phyloP scores from a whole-genome alignment of 2,888 invertebrate genomes.

The Antitype chi region DNA sequence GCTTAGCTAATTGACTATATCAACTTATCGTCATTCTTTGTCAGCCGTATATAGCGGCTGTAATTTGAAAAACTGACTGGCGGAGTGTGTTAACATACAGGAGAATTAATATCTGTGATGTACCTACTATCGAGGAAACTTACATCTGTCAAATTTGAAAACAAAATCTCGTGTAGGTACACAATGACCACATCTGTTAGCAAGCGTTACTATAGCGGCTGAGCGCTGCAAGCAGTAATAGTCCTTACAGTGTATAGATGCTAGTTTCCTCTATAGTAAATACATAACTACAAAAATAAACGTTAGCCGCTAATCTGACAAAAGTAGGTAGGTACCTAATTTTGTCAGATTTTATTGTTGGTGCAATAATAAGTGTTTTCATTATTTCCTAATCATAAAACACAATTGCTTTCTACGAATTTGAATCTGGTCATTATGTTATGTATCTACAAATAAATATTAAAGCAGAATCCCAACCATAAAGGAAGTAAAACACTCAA shows the following conservation, averaged over 20 bases:
- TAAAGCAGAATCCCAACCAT: conserved; percentile 12
- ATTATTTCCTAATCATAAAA: neutral
- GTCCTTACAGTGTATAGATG: no score
- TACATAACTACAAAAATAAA: no score
- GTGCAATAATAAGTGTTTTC: neutral
- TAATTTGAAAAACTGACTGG: neutral
- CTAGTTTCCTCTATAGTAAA: no score
- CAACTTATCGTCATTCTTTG: neutral
- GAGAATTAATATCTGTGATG: no score
- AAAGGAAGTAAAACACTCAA: conserved; percentile 55
- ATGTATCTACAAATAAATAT: conserved; percentile 18
- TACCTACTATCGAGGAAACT: no score
- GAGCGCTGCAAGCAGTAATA: no score
- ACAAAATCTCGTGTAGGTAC: no score
- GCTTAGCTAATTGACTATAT: neutral
- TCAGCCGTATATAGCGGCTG: neutral
- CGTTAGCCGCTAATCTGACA: no score
- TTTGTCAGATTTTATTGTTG: neutral
- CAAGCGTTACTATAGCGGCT: no score
- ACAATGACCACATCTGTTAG: no score
- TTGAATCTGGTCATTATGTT: conserved; percentile 2
- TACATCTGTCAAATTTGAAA: no score
- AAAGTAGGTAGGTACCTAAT: neutral
- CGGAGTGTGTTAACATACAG: neutral
- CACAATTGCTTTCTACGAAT: neutral